phyloP scores from a whole-genome alignment of 2,797 vertebrate genomes.

The Staurois parvus region DNA sequence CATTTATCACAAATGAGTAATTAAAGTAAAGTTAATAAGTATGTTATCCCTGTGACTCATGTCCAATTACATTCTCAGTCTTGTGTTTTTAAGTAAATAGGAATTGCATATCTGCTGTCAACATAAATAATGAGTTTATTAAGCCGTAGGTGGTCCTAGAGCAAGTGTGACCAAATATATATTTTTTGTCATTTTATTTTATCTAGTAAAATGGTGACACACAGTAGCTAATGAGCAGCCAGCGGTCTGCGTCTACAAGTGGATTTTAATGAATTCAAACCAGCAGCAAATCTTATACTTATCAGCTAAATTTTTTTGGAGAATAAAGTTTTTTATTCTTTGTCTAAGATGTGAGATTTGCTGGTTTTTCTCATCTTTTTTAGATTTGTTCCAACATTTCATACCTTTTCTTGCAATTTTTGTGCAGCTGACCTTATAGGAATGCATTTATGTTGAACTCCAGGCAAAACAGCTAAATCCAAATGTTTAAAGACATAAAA shows the following conservation, averaged over 20 bases:
- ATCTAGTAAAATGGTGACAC: background rate
- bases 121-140: constrained; percentile 33
- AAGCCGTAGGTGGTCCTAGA: background rate
- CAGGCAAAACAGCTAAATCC: no score
- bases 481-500: no score
- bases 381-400: no score
- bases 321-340: background rate
- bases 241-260: background rate
- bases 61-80: constrained; percentile 18
- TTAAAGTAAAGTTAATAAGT: no score
- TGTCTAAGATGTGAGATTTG: no score
- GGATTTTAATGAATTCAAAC: constrained; percentile 1
- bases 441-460: no score
- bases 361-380: no score
- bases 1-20: background rate
- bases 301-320: background rate
- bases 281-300: background rate
- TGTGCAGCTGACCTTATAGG: no score
- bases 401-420: no score
- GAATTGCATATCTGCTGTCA: constrained; percentile 24
- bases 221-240: background rate
- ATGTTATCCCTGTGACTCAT: background rate
- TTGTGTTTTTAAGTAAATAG: constrained; percentile 5
- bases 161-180: background rate
- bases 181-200: constrained; percentile 17